Conservation (phyloP, 2,797 vertebrate genomes). For the Syngnathus acus region DNA sequence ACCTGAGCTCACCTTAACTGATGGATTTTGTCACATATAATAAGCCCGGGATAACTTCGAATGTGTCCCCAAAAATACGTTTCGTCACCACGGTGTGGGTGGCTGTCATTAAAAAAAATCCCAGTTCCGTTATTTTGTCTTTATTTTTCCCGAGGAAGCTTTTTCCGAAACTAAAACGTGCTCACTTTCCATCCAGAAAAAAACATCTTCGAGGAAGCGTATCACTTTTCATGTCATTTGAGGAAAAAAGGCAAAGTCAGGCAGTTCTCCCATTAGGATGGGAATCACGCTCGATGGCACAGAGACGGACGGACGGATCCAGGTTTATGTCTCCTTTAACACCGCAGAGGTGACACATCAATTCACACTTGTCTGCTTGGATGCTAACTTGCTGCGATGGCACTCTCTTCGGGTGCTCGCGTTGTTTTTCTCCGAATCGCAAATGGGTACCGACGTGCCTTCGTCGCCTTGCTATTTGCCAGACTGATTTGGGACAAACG, state of each 20-base stretch:
- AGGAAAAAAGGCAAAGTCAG: not conserved
- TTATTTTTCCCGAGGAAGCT: not conserved
- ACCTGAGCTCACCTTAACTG: conserved; percentile 16
- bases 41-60: not conserved
- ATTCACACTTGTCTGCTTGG: conserved; percentile 1
- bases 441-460: not conserved
- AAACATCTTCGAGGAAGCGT: not conserved
- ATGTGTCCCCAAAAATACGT: not conserved
- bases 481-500: not conserved
- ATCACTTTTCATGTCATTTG: not conserved
- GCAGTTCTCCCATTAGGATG: not conserved
- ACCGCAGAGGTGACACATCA: not conserved
- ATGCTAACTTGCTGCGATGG: not conserved
- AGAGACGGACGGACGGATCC: not conserved
- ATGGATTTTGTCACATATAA: conserved; percentile 1
- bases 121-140: not conserved
- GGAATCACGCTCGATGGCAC: not conserved
- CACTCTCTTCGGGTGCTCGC: not conserved
- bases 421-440: not conserved
- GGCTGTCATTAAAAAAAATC: not conserved
- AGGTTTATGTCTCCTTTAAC: not conserved
- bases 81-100: not conserved
- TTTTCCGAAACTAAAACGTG: not conserved
- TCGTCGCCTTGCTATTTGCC: not conserved
- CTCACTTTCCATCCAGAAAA: not conserved